These are phyloP conservation scores for Hassar affinis DNA, from an alignment of 2,113 vertebrate genomes.

Conservation along the genomic window DNA sequence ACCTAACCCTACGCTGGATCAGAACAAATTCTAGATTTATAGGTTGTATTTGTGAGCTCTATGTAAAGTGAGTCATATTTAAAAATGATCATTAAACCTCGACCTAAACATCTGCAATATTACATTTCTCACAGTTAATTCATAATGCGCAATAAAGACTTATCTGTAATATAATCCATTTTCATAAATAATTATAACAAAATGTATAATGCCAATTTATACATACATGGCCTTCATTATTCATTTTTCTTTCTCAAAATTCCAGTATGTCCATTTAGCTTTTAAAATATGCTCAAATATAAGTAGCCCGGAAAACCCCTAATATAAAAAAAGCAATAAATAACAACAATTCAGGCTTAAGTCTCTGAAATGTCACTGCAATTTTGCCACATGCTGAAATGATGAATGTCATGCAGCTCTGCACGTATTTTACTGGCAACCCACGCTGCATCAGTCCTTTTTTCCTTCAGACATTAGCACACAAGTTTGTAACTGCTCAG, in stretches of 20 bases:
- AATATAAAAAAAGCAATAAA: not conserved
- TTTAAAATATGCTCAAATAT: not conserved
- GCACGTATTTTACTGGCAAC: not conserved
- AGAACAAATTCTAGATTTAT: not conserved
- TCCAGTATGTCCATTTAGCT: not conserved
- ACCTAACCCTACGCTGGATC: not conserved
- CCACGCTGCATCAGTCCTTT: not conserved
- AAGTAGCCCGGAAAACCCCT: not conserved
- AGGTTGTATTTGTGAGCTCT: no score
- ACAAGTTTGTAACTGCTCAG: constrained; percentile 4
- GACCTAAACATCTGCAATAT: not conserved
- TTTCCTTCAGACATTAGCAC: not conserved
- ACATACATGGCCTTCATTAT: not conserved
- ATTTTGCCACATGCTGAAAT: constrained; percentile 19
- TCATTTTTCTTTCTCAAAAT: not conserved
- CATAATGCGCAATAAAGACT: not conserved
- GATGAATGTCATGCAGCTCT: constrained; percentile 3
- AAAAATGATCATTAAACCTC: not conserved
- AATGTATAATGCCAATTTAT: not conserved
- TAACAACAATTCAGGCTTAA: not conserved
- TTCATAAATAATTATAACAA: not conserved
- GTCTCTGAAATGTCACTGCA: not conserved
- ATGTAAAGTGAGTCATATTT: no score
- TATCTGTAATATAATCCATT: not conserved
- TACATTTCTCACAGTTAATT: not conserved